Evolutionary conservation across 2,113 vertebrate genomes (phyloP).

Genomic region (Paralichthys olivaceus): DNA sequence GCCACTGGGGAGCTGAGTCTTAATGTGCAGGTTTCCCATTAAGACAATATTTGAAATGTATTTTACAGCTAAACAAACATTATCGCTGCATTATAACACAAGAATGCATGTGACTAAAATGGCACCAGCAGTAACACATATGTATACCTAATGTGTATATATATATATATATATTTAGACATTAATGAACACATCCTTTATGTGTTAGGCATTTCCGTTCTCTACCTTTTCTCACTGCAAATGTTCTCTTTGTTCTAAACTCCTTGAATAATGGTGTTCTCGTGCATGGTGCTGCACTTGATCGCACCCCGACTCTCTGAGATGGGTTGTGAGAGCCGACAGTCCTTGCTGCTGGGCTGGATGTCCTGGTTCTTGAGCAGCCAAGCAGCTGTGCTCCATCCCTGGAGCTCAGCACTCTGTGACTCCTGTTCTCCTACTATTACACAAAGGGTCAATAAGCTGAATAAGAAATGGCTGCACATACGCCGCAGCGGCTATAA

Average conservation of each 20-base stretch:
- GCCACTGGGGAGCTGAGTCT: neutral
- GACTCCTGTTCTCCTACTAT: conserved; percentile 18
- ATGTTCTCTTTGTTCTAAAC: conserved; percentile 1
- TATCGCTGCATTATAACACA: neutral
- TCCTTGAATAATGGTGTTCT: conserved; percentile 11
- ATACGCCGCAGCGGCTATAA: neutral
- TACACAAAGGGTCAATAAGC: conserved; percentile 35
- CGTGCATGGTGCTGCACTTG: conserved; percentile 7
- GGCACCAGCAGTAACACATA: neutral
- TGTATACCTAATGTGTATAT: too few relatives aligned
- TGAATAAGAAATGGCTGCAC: neutral
- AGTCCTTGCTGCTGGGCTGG: conserved; percentile 12
- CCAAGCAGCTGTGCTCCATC: conserved; percentile 30
- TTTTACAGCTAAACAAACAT: neutral
- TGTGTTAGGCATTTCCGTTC: too few relatives aligned
- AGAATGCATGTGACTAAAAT: neutral
- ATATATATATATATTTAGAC: too few relatives aligned
- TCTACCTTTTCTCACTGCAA: neutral
- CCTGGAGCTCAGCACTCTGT: conserved; percentile 26
- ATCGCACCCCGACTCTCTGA: conserved; percentile 24
- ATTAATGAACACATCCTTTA: too few relatives aligned
- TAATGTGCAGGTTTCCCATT: neutral
- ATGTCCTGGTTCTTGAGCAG: conserved; percentile 27
- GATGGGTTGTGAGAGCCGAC: conserved; percentile 29
- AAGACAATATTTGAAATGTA: neutral